Evolutionary conservation across 1,140 invertebrate species (phyloP).

Genomic region (Bombus difficillimus): DNA sequence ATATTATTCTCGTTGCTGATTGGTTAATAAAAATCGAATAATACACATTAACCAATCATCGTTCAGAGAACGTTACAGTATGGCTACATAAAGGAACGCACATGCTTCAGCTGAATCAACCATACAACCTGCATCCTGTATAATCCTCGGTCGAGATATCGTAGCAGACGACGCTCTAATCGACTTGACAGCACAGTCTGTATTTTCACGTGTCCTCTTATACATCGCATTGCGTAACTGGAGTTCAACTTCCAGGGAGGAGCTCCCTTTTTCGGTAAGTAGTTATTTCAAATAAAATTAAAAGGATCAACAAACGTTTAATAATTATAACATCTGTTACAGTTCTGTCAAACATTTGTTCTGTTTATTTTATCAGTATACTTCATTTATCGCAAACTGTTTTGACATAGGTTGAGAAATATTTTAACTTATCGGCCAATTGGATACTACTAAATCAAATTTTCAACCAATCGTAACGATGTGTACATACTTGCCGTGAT

Average conservation of each 20-base stretch:
- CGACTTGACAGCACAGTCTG: slow-evolving; percentile 75
- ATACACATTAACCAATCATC: slow-evolving; percentile 38
- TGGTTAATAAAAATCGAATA: slow-evolving; percentile 5
- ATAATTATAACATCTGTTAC: neutral
- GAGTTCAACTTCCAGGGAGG: slow-evolving; percentile 74
- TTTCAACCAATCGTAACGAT: slow-evolving; percentile 62
- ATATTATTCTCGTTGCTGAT: slow-evolving; percentile 22
- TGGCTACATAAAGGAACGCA: neutral
- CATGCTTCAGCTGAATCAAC: slow-evolving; percentile 15
- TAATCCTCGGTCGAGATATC: slow-evolving; percentile 63
- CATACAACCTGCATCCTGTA: slow-evolving; percentile 35
- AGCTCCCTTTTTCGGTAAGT: slow-evolving; percentile 76
- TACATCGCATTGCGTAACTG: slow-evolving; percentile 76
- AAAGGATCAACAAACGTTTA: neutral
- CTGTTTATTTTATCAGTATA: neutral
- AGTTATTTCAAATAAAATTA: slow-evolving; percentile 16
- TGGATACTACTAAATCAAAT: slow-evolving; percentile 48
- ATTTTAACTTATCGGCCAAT: slow-evolving; percentile 67
- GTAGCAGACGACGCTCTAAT: slow-evolving; percentile 74
- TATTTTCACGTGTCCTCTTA: slow-evolving; percentile 75
- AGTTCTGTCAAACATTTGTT: neutral
- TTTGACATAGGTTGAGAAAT: slow-evolving; percentile 42
- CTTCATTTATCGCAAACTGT: slow-evolving; percentile 42
- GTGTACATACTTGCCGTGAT: slow-evolving; percentile 45
- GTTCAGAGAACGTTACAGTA: neutral